Evolutionary conservation across 2,888 invertebrate genomes (phyloP).

Genomic region (Archips crataeganus): DNA sequence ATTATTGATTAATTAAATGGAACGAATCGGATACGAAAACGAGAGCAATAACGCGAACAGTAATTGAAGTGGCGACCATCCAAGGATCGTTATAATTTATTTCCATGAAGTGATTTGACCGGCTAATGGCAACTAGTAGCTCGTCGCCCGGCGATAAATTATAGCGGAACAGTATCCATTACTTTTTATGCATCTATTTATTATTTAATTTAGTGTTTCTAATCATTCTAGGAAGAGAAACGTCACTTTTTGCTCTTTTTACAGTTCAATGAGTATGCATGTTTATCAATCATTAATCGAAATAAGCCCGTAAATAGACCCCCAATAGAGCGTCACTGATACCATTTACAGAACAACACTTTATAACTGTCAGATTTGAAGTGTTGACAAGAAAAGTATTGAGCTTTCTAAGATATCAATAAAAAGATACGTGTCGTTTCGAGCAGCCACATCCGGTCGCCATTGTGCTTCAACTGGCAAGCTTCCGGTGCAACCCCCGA

Average conservation of each 20-base stretch:
- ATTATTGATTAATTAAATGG: constrained; percentile 30
- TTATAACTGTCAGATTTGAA: constrained; percentile 68
- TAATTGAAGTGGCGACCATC: constrained; percentile 52
- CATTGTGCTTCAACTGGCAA: constrained; percentile 79
- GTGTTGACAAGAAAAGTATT: constrained; percentile 80
- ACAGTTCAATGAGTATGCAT: neutral
- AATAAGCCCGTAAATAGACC: neutral
- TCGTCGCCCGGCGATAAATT: constrained; percentile 27
- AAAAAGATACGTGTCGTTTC: constrained; percentile 84
- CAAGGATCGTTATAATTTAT: constrained; percentile 67
- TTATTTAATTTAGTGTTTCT: neutral
- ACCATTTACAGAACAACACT: constrained; percentile 58
- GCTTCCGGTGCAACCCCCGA: constrained; percentile 85
- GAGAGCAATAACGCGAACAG: constrained; percentile 45
- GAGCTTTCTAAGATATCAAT: constrained; percentile 83
- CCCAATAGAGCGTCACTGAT: constrained; percentile 49
- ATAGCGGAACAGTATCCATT: constrained; percentile 12
- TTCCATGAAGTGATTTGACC: constrained; percentile 64
- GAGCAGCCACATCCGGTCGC: constrained; percentile 84
- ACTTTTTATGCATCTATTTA: neutral
- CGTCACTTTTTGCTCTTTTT: neutral
- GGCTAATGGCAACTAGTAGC: constrained; percentile 53
- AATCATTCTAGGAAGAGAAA: neutral
- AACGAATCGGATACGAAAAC: constrained; percentile 38
- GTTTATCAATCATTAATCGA: neutral